Conservation (phyloP, 2,113 vertebrate species). For the Centropus unirufus region DNA sequence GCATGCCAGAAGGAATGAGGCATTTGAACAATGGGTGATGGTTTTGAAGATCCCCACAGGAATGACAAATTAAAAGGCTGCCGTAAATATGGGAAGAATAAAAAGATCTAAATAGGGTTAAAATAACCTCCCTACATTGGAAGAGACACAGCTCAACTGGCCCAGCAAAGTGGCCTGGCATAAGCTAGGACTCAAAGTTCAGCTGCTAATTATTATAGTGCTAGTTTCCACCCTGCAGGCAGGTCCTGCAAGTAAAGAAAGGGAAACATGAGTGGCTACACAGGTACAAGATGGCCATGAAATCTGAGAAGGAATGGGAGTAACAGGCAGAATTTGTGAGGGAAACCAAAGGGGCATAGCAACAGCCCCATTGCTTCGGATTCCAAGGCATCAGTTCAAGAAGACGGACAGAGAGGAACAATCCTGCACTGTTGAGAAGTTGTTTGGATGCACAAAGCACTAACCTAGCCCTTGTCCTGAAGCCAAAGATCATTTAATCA, state of each 20-base stretch:
- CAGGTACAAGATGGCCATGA: background rate
- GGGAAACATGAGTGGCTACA: background rate
- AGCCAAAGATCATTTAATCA: background rate
- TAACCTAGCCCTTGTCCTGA: background rate
- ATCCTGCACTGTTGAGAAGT: background rate
- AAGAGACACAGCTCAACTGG: background rate
- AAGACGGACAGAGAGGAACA: background rate
- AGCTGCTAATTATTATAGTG: background rate
- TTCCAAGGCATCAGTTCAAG: background rate
- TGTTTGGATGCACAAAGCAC: rapidly evolving
- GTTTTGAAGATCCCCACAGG: background rate
- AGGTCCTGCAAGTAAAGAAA: background rate
- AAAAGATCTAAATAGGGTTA: background rate
- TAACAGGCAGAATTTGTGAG: background rate
- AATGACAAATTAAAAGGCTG: background rate
- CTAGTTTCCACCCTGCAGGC: background rate
- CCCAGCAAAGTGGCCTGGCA: background rate
- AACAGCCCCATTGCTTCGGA: background rate
- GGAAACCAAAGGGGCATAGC: background rate
- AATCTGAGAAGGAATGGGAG: background rate
- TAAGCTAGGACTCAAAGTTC: background rate
- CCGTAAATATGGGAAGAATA: background rate
- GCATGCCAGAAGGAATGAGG: background rate
- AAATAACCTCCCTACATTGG: background rate
- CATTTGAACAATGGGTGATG: background rate